Conservation (phyloP, 2,888 invertebrate genomes). For the Heliconius sara region DNA sequence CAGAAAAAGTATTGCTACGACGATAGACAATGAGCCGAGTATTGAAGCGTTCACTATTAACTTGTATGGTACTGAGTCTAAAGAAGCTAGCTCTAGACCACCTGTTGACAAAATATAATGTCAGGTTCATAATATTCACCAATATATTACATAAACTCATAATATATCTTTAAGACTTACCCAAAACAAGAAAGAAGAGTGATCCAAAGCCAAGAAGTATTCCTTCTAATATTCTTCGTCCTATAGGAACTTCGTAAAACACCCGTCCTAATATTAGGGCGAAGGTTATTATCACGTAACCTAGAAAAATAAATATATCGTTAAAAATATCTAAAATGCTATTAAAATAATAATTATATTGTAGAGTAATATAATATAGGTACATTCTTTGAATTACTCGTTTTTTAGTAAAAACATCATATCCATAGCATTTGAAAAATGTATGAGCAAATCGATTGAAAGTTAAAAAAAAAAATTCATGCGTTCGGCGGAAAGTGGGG, state of each 20-base stretch:
- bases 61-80: conserved; percentile 87
- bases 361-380: too few relatives aligned
- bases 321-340: background rate
- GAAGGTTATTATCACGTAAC: conserved; percentile 88
- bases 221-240: conserved; percentile 86
- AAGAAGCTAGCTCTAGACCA: conserved; percentile 87
- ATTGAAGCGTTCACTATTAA: conserved; percentile 89
- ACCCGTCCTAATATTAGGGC: conserved; percentile 87
- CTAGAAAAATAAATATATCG: conserved; percentile 53
- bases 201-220: conserved; percentile 88
- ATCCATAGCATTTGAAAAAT: too few relatives aligned
- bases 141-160: background rate
- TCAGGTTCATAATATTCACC: background rate
- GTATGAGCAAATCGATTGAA: too few relatives aligned
- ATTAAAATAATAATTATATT: background rate
- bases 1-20: conserved; percentile 87
- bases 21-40: conserved; percentile 86
- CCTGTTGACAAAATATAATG: conserved; percentile 67
- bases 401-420: too few relatives aligned
- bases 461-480: too few relatives aligned
- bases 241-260: conserved; percentile 86
- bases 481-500: too few relatives aligned
- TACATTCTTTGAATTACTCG: too few relatives aligned
- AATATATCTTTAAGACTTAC: conserved; percentile 57
- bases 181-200: conserved; percentile 87